Percentiles rank a stretch among this genome's conserved stretches.
Conservation (phyloP, 2,113 vertebrate species). For the Irena cyanogastra region DNA sequence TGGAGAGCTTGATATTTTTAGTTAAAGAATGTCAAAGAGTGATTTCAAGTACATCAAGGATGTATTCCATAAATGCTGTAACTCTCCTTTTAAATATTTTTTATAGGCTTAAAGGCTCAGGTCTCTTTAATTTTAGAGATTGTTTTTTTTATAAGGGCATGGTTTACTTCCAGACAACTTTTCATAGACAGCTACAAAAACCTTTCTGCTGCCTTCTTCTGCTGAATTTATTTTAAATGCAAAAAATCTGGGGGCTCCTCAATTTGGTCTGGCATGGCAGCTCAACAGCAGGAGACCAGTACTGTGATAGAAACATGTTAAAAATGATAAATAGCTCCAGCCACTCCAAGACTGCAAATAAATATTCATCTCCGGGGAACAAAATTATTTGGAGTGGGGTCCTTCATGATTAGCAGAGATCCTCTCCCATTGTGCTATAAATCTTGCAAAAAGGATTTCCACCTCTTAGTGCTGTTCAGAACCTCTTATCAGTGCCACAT, state of each 20-base stretch:
- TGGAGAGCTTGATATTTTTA: background rate
- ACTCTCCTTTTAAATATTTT: background rate
- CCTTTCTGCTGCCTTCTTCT: background rate
- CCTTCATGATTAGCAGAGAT: conserved; percentile 13
- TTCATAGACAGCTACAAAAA: background rate
- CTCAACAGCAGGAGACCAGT: conserved; percentile 4
- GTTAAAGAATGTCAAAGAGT: background rate
- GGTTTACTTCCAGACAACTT: background rate
- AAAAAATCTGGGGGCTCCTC: background rate
- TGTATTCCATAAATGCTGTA: background rate
- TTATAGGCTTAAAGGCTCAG: background rate
- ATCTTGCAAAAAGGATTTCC: conserved; percentile 21
- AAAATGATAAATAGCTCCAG: conserved; percentile 49
- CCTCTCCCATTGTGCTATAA: background rate
- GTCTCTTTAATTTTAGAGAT: background rate
- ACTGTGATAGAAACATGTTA: conserved; percentile 8
- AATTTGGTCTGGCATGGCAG: background rate
- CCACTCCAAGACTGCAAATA: conserved; percentile 38
- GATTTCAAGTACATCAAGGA: background rate
- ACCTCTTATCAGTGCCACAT: background rate
- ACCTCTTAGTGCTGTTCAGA: background rate
- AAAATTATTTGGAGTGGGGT: conserved; percentile 46
- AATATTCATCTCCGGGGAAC: conserved; percentile 10
- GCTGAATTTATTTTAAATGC: background rate
- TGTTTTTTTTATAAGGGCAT: background rate